Conservation (phyloP, 1,140 invertebrate species). For the Drosophila pectinifera region DNA sequence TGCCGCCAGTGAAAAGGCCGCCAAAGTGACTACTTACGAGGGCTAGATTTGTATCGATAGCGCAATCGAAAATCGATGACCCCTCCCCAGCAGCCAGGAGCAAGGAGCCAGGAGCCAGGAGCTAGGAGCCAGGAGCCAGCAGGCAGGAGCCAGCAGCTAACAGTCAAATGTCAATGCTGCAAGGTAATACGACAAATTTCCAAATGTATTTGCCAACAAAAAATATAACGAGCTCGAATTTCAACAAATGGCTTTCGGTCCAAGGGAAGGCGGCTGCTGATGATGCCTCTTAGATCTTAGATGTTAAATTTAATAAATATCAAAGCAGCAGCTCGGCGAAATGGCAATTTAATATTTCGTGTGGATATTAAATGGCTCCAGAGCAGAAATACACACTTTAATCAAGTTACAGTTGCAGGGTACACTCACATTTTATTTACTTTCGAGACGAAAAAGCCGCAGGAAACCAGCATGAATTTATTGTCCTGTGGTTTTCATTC, state of each 20-base stretch:
- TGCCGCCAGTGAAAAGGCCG: constrained; percentile 16
- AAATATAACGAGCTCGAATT: constrained; percentile 48
- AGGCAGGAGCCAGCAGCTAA: constrained; percentile 11
- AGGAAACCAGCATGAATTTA: constrained; percentile 7
- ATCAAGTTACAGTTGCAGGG: constrained; percentile 28
- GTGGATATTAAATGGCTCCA: constrained; percentile 47
- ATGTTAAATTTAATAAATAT: constrained; percentile 76
- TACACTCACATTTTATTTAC: constrained; percentile 24
- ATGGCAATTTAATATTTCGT: constrained; percentile 54
- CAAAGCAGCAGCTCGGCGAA: constrained; percentile 41
- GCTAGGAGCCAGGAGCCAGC: constrained; percentile 22
- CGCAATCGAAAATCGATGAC: constrained; percentile 69
- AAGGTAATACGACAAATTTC: constrained; percentile 57
- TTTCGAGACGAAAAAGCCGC: constrained; percentile 10
- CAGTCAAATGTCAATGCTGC: constrained; percentile 46
- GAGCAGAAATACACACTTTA: constrained; percentile 17
- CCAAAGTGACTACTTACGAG: constrained; percentile 63
- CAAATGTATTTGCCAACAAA: constrained; percentile 50
- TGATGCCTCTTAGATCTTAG: constrained; percentile 22
- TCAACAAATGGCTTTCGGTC: constrained; percentile 40
- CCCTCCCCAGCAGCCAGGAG: constrained; percentile 24
- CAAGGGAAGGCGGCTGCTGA: constrained; percentile 6
- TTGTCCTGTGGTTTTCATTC: constrained; percentile 2
- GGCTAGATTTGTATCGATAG: constrained; percentile 63
- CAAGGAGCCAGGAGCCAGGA: constrained; percentile 13